Evolutionary conservation across 2,797 vertebrate genomes (phyloP).

Genomic region (Pogoniulus pusillus): DNA sequence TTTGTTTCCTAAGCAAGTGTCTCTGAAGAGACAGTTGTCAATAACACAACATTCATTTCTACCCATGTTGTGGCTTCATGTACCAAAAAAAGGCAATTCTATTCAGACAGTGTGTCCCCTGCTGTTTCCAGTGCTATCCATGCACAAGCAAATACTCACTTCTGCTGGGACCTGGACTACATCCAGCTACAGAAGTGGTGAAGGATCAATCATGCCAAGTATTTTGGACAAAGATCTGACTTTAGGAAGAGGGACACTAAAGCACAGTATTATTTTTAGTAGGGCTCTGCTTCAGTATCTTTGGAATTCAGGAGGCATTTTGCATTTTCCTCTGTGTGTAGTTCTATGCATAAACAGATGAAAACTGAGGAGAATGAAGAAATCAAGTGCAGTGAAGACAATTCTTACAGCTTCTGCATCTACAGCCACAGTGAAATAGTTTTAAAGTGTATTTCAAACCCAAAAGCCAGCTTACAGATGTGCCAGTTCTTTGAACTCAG

Average conservation of each 20-base stretch:
- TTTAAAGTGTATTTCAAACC: not conserved
- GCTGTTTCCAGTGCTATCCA: not conserved
- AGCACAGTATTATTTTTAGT: not conserved
- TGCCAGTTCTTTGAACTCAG: not conserved
- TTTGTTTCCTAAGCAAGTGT: constrained; percentile 9
- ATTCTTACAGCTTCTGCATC: not conserved
- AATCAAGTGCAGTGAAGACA: not conserved
- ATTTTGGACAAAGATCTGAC: not conserved
- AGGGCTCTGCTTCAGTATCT: not conserved
- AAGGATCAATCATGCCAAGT: not conserved
- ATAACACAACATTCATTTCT: not conserved
- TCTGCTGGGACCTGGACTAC: not conserved
- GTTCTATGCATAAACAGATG: not conserved
- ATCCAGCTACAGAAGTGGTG: not conserved
- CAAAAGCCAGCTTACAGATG: not conserved
- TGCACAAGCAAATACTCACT: not conserved
- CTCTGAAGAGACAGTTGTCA: not conserved
- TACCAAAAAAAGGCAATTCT: not conserved
- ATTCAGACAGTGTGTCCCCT: not conserved
- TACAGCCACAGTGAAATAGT: not conserved
- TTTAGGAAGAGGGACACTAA: not conserved
- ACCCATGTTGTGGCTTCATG: not conserved
- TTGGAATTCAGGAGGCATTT: not conserved
- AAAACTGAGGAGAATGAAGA: not conserved
- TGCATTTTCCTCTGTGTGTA: not conserved